phyloP scores from a whole-genome alignment of 1,140 invertebrate species.

The Papilio aristodemus region DNA sequence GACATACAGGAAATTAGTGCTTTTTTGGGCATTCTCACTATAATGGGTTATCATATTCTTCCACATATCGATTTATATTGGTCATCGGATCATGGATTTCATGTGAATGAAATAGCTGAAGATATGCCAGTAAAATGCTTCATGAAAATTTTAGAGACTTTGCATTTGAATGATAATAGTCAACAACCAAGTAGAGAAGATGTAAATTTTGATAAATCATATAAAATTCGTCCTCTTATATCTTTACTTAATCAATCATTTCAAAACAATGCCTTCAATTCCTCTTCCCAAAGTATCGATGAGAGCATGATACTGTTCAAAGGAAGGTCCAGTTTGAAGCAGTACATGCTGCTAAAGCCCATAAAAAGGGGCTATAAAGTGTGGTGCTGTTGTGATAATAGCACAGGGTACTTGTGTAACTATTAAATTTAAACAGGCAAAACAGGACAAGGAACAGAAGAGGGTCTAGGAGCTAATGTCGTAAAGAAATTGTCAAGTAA shows the following conservation, averaged over 20 bases:
- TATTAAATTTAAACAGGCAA: constrained; percentile 75
- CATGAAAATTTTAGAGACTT: constrained; percentile 52
- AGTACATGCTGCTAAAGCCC: constrained; percentile 63
- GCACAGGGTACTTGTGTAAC: constrained; percentile 48
- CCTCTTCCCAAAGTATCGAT: constrained; percentile 53
- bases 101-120: constrained; percentile 55
- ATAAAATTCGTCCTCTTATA: constrained; percentile 60
- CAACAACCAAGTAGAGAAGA: constrained; percentile 48
- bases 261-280: constrained; percentile 45
- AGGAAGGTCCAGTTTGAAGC: constrained; percentile 53
- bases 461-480: constrained; percentile 42
- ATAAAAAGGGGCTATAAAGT: constrained; percentile 62
- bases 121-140: constrained; percentile 69
- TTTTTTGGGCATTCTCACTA: constrained; percentile 47
- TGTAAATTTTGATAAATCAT: constrained; percentile 63
- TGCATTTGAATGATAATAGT: constrained; percentile 63
- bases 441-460: constrained; percentile 47
- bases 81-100: constrained; percentile 55
- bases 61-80: constrained; percentile 54
- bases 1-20: constrained; percentile 46
- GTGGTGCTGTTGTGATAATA: constrained; percentile 41
- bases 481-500: constrained; percentile 52
- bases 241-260: constrained; percentile 47
- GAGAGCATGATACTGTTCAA: constrained; percentile 68
- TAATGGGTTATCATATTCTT: constrained; percentile 41